These are phyloP conservation scores for Lochmaea crataegi DNA, from an alignment of 2,888 invertebrate genomes.

Conservation along the genomic window DNA sequence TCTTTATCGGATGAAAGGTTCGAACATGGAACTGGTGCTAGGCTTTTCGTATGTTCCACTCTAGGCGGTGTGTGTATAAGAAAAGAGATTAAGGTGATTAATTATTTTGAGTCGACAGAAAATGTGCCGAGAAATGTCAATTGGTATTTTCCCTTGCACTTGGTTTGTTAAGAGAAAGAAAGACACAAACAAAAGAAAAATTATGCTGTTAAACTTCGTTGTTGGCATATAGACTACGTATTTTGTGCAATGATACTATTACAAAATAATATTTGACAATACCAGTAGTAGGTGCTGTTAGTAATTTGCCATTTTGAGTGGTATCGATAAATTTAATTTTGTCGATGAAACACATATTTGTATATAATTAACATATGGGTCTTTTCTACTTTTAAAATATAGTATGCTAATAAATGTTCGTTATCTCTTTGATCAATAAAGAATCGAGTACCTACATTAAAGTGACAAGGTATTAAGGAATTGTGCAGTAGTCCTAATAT, in stretches of 20 bases:
- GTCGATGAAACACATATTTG: too few species aligned
- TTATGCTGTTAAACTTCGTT: constrained; percentile 12
- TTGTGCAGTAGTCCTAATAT: too few species aligned
- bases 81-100: constrained; percentile 50
- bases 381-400: too few species aligned
- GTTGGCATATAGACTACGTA: not conserved
- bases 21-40: not conserved
- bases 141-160: constrained; percentile 20
- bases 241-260: not conserved
- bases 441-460: too few species aligned
- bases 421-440: too few species aligned
- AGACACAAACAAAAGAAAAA: not conserved
- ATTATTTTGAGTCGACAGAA: constrained; percentile 32
- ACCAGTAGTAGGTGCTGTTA: too few species aligned
- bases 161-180: constrained; percentile 4
- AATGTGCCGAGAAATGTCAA: constrained; percentile 37
- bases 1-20: not conserved
- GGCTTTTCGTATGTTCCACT: constrained; percentile 36
- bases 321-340: too few species aligned
- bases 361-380: too few species aligned
- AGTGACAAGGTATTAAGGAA: too few species aligned
- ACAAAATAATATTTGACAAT: not conserved
- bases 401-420: too few species aligned
- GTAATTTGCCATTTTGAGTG: too few species aligned
- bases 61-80: constrained; percentile 36